Percentiles rank a stretch among this genome's conserved stretches.
Evolutionary conservation across 2,888 invertebrate genomes (phyloP).

Genomic region (Morinoia aosen): DNA sequence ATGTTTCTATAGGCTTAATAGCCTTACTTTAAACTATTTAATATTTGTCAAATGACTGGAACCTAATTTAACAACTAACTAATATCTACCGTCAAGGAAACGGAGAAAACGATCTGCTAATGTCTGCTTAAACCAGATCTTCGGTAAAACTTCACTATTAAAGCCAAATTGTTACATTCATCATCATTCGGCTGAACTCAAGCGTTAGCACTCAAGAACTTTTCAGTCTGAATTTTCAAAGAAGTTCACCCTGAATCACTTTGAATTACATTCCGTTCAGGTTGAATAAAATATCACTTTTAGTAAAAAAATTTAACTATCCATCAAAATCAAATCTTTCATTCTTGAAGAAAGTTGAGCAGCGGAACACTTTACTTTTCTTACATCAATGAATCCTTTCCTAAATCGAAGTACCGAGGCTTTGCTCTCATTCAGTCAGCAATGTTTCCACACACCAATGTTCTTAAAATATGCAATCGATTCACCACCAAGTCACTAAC

Average conservation of each 20-base stretch:
- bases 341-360: not conserved
- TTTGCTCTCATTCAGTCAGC: not conserved
- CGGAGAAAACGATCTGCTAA: too few relatives aligned
- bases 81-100: too few relatives aligned
- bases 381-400: not conserved
- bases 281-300: not conserved
- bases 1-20: too few relatives aligned
- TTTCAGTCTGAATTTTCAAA: not conserved
- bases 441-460: not conserved
- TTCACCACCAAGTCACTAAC: not conserved
- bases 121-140: too few relatives aligned
- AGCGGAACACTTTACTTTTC: not conserved
- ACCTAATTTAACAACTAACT: too few relatives aligned
- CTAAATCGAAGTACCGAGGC: not conserved
- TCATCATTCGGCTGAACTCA: too few relatives aligned
- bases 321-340: not conserved
- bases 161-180: too few relatives aligned
- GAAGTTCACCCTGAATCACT: not conserved
- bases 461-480: not conserved
- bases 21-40: too few relatives aligned
- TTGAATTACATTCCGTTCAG: not conserved
- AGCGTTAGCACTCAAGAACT: too few relatives aligned
- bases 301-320: not conserved
- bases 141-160: too few relatives aligned
- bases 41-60: too few relatives aligned